phyloP scores from a whole-genome alignment of 2,797 vertebrate genomes.

The Lycodopsis pacificus region DNA sequence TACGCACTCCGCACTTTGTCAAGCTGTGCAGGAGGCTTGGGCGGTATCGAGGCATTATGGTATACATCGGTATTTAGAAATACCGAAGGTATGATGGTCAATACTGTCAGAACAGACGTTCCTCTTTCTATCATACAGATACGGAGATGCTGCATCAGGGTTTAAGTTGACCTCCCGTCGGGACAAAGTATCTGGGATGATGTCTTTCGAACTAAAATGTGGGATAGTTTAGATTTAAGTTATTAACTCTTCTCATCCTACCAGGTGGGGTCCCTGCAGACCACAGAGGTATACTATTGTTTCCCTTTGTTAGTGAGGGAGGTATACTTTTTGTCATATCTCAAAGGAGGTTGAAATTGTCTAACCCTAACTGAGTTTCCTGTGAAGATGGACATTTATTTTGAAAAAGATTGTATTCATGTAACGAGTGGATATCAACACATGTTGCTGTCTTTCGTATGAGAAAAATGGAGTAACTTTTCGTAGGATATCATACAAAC shows the following conservation, averaged over 20 bases:
- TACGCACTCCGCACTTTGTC: constrained; percentile 17
- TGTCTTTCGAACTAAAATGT: background rate
- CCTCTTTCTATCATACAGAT: background rate
- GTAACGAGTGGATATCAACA: no score
- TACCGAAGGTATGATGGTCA: background rate
- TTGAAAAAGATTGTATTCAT: no score
- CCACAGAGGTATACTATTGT: no score
- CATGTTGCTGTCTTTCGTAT: no score
- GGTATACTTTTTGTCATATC: no score
- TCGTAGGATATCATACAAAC: no score
- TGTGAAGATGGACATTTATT: no score
- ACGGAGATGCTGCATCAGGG: background rate
- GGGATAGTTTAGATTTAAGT: background rate
- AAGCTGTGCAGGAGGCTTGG: background rate
- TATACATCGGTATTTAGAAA: background rate
- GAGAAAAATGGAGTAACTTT: no score
- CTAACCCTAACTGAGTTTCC: no score
- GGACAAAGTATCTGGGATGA: background rate
- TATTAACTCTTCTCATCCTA: background rate
- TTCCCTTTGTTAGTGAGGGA: no score
- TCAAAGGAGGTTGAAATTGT: no score
- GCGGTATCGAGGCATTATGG: background rate
- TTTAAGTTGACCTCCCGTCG: background rate
- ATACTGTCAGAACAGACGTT: background rate
- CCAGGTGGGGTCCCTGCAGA: no score